Conservation (phyloP, 1,140 invertebrate genomes). For the Saccostrea cuccullata region DNA sequence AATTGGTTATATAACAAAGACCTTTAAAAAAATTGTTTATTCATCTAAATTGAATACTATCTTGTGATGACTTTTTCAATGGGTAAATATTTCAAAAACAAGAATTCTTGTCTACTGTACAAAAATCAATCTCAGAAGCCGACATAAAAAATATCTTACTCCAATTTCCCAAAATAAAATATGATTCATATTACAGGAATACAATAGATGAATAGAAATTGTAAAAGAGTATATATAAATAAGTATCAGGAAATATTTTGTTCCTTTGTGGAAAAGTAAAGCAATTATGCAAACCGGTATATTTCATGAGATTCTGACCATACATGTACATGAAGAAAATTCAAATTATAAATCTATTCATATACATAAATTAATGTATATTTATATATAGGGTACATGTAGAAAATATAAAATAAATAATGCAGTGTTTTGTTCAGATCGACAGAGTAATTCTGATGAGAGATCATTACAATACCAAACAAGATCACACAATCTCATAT, state of each 20-base stretch:
- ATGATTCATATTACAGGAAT: neutral
- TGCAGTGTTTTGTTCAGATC: too few relatives aligned
- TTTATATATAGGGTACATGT: neutral
- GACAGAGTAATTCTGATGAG: neutral
- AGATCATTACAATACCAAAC: neutral
- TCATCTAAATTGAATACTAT: too few relatives aligned
- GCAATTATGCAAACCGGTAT: conserved; percentile 10
- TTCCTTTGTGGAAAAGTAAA: neutral
- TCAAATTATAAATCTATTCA: neutral
- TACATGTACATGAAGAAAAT: neutral
- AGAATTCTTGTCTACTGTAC: too few relatives aligned
- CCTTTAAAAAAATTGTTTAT: too few relatives aligned
- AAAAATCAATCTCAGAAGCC: too few relatives aligned
- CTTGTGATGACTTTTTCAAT: too few relatives aligned
- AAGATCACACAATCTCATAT: neutral
- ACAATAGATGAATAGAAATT: neutral
- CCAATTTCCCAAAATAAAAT: neutral
- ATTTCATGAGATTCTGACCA: neutral
- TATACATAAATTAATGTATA: neutral
- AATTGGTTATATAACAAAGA: too few relatives aligned
- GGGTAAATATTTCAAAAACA: too few relatives aligned
- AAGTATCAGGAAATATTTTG: neutral
- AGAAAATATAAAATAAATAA: neutral
- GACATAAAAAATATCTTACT: too few relatives aligned
- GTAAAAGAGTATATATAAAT: neutral